Base-by-base conservation (phyloP, 2,113 vertebrate genomes). In the Physeter macrocephalus region DNA sequence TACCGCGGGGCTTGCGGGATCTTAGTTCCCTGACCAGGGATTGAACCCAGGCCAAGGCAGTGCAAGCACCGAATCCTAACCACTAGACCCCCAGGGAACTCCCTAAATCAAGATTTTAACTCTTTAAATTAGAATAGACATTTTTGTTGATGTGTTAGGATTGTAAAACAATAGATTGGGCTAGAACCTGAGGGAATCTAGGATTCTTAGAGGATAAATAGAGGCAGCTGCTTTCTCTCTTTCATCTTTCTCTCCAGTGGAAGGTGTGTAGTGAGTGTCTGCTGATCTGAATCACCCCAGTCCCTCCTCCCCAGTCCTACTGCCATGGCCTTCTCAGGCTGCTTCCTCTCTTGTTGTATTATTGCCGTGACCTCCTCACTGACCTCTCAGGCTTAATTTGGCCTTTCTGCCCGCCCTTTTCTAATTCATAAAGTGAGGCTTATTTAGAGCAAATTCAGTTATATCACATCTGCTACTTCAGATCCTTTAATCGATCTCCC, bases 391-490 rank as follows among this genome's bases (percentile, higher is more conserved):
- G 11, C 43, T 88, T 84, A 64, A 57, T 84, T 85, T 85, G 52
- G 3, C 21, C 34, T 78, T 57, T 29, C 31, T 36, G 18, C 3
- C 17, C 15, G 6, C 21, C 15, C 7, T 54, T 57, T 69, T 84
- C 23, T 52, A 34, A 66, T 43, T 94, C 71, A 23, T 77, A 54
- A 77, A 84, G 15, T 75, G 88, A 74, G 7, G 61, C n/a, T 85
- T 54, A 49, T 49, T 69, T 69, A 18, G 18, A 69, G 71, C 17
- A 83, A 43, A 21, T 89, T 93, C 43, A 25, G 3, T 21, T 64
- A 0, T 9, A 6, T 64, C 57, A 94, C 14, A 59, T 85, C 57
- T 96, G 29, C 90, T 78, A 20, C 59, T 91, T 93, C 46, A 57
- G 66, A 80, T 78, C 49, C 62, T 84, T 67, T 17, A 49, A n/a